These are phyloP conservation scores for Aspiorhynchus laticeps DNA, from an alignment of 2,113 vertebrate species.

Conservation along the genomic window DNA sequence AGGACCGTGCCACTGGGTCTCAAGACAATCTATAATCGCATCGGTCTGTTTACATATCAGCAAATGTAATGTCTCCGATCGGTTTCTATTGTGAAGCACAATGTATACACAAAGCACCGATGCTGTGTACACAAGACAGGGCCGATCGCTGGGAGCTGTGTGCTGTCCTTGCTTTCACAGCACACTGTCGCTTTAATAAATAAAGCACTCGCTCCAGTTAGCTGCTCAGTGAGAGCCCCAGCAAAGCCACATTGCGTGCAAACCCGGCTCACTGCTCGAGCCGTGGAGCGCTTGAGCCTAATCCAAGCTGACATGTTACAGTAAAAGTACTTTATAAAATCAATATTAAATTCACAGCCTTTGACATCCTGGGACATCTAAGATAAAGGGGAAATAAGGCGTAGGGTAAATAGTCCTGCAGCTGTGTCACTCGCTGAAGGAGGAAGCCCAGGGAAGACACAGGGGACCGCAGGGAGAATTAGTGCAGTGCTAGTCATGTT, in stretches of 20 bases:
- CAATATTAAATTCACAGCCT: conserved; percentile 98
- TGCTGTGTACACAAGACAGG: conserved; percentile 77
- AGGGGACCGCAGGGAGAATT: conserved; percentile 77
- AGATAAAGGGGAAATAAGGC: conserved; percentile 90
- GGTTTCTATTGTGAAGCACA: conserved; percentile 81
- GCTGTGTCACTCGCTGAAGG: conserved; percentile 77
- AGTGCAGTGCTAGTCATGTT: conserved; percentile 85
- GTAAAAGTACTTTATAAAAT: conserved; percentile 99
- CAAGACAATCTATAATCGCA: conserved; percentile 85
- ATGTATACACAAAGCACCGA: conserved; percentile 78
- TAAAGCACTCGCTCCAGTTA: conserved; percentile 78
- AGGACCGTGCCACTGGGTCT: conserved; percentile 76
- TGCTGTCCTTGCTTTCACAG: conserved; percentile 76
- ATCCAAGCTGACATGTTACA: conserved; percentile 96
- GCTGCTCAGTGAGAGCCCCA: conserved; percentile 70
- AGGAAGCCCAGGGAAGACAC: conserved; percentile 68
- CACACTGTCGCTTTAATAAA: conserved; percentile 83
- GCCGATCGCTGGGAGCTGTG: conserved; percentile 76
- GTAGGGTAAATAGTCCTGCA: conserved; percentile 86
- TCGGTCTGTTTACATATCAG: conserved; percentile 89
- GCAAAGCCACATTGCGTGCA: conserved; percentile 89
- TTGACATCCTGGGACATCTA: conserved; percentile 88
- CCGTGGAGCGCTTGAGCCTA: conserved; percentile 83
- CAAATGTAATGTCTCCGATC: conserved; percentile 81
- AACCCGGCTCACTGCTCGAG: conserved; percentile 84